A percentile compares a stretch with the other conserved stretches of the same genome.
These are phyloP conservation scores for Eonycteris spelaea DNA, from an alignment of 2,113 vertebrate genomes.

Conservation along the genomic window DNA sequence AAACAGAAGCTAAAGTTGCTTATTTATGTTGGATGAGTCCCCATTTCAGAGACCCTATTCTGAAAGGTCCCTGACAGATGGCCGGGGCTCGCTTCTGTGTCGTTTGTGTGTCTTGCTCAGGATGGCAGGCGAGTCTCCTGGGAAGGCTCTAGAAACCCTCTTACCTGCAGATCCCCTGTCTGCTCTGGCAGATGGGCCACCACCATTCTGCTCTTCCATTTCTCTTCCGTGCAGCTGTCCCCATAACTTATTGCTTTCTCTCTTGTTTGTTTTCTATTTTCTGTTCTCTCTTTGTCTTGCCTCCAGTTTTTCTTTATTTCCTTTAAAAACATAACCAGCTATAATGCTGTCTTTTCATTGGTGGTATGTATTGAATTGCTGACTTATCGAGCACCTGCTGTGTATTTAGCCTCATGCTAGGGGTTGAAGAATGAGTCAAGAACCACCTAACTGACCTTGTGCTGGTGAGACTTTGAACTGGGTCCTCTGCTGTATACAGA, in stretches of 20 bases:
- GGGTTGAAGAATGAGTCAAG: neutral
- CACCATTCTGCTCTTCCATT: neutral
- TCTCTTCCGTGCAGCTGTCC: neutral
- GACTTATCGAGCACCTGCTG: neutral
- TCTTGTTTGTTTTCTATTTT: neutral
- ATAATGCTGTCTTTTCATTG: neutral
- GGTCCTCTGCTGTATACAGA: neutral
- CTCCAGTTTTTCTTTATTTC: neutral
- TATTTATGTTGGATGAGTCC: neutral
- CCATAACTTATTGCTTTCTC: neutral
- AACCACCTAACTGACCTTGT: neutral
- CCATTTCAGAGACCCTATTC: neutral
- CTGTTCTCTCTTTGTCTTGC: neutral
- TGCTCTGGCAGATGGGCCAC: neutral
- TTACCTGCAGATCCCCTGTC: neutral
- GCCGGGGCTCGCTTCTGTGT: neutral
- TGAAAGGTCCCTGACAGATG: neutral
- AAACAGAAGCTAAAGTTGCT: neutral
- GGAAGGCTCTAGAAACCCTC: neutral
- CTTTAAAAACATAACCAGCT: neutral
- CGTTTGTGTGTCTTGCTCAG: neutral
- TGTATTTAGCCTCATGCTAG: neutral
- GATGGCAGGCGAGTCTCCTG: neutral
- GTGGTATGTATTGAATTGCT: neutral
- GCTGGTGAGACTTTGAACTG: neutral